These are phyloP conservation scores for Echiichthys vipera DNA, from an alignment of 2,797 vertebrate genomes.

Conservation along the genomic window DNA sequence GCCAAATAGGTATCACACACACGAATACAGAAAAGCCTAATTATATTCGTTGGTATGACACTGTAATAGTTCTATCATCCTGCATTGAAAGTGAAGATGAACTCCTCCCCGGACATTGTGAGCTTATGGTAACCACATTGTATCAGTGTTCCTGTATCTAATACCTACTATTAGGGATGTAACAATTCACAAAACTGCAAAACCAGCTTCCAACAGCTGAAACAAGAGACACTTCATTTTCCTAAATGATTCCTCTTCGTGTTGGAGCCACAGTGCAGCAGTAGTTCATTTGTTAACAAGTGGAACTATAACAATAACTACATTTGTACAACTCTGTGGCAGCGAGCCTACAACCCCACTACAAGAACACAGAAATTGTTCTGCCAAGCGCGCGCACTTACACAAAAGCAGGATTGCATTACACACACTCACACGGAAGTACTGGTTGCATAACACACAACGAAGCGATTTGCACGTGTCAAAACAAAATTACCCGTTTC, in stretches of 20 bases:
- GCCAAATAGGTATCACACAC: slow-evolving; percentile 1
- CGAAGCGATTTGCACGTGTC: slow-evolving; percentile 27
- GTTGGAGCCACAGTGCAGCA: slow-evolving; percentile 26
- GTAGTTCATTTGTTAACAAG: slow-evolving; percentile 23
- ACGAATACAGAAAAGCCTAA: background rate
- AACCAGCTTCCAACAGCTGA: background rate
- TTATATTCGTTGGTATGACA: background rate
- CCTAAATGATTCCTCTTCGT: slow-evolving; percentile 10
- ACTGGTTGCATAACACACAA: slow-evolving; percentile 46
- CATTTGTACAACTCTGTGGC: slow-evolving; percentile 43
- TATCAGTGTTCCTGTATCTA: background rate
- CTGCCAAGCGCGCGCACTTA: slow-evolving; percentile 33
- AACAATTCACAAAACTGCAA: background rate
- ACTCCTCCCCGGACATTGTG: background rate
- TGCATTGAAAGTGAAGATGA: background rate
- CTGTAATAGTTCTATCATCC: background rate
- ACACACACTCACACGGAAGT: slow-evolving; percentile 50
- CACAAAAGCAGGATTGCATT: slow-evolving; percentile 10
- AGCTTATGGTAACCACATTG: too few species aligned
- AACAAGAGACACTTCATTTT: slow-evolving; percentile 2
- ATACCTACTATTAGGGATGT: background rate
- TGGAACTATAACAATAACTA: slow-evolving; percentile 47
- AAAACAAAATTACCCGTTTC: slow-evolving; percentile 62
- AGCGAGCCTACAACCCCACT: slow-evolving; percentile 26
- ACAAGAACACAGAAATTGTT: slow-evolving; percentile 30